Conservation (phyloP, 2,113 vertebrate genomes). For the Capricornis sumatraensis region DNA sequence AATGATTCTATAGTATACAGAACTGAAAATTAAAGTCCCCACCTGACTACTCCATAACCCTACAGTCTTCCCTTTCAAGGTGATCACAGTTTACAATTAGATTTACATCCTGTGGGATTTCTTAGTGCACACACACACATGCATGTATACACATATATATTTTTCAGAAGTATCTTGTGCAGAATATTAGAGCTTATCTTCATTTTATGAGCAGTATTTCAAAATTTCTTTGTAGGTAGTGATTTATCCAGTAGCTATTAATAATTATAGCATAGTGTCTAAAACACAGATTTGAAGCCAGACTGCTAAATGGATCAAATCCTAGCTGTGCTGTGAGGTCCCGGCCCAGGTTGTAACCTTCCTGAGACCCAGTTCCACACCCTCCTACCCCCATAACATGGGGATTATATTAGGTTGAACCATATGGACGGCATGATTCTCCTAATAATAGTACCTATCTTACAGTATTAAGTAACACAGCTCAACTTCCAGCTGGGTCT, state of each 20-base stretch:
- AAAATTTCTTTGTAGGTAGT: background rate
- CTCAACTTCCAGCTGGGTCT: background rate
- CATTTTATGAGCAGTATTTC: background rate
- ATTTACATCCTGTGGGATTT: background rate
- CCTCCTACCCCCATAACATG: background rate
- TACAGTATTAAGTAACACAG: background rate
- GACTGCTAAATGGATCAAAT: background rate
- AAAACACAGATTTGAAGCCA: background rate
- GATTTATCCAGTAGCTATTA: background rate
- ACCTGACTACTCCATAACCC: background rate
- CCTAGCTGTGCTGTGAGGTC: background rate
- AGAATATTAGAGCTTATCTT: background rate
- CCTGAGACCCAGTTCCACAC: background rate
- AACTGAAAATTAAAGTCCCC: background rate
- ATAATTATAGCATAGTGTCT: background rate
- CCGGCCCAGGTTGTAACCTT: background rate
- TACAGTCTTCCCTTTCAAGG: background rate
- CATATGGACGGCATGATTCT: background rate
- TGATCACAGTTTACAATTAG: background rate
- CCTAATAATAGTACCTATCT: background rate
- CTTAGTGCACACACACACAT: background rate
- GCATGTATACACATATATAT: background rate
- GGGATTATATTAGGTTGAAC: background rate
- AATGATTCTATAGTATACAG: background rate
- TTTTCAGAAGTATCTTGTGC: background rate